These are phyloP conservation scores for Ariopsis seemanni DNA, from an alignment of 2,113 vertebrate species.

Conservation along the genomic window DNA sequence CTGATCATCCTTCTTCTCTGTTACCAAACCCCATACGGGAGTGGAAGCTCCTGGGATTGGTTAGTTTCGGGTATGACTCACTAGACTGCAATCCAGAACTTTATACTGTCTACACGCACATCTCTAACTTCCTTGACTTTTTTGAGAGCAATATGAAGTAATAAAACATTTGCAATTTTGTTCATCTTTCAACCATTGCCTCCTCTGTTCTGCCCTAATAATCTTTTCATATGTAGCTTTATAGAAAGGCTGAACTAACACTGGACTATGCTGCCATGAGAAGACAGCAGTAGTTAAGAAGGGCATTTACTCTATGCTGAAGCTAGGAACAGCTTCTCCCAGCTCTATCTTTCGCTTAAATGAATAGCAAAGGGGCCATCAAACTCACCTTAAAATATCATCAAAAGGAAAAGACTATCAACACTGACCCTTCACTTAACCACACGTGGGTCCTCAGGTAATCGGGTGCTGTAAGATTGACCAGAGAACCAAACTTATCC, in stretches of 20 bases:
- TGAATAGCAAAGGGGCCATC: conserved; percentile 23
- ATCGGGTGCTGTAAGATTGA: conserved; percentile 60
- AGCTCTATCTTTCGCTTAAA: conserved; percentile 16
- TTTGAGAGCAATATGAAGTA: conserved; percentile 93
- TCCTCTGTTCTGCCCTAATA: conserved; percentile 30
- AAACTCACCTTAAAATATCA: conserved; percentile 24
- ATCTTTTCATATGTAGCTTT: conserved; percentile 33
- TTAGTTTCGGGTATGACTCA: conserved; percentile 95
- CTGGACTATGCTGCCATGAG: conserved; percentile 65
- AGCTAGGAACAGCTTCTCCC: conserved; percentile 5
- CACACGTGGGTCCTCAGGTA: conserved; percentile 26
- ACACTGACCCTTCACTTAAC: conserved; percentile 31
- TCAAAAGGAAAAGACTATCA: conserved; percentile 34
- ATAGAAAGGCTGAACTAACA: conserved; percentile 61
- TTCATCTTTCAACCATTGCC: conserved; percentile 22
- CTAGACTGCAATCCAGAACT: conserved; percentile 85
- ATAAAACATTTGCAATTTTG: conserved; percentile 34
- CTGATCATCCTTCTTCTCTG: conserved; percentile 36
- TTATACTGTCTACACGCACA: conserved; percentile 88
- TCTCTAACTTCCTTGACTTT: conserved; percentile 91
- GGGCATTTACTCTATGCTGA: conserved; percentile 27
- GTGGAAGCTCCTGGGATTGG: conserved; percentile 91
- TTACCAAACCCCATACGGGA: conserved; percentile 50
- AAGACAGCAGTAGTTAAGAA: conserved; percentile 48
- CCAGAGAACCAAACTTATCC: conserved; percentile 46